A percentile compares a stretch with the other conserved stretches of the same genome.
These are phyloP conservation scores for Smittia sp. DNA, from an alignment of 2,888 invertebrate genomes.

Conservation along the genomic window DNA sequence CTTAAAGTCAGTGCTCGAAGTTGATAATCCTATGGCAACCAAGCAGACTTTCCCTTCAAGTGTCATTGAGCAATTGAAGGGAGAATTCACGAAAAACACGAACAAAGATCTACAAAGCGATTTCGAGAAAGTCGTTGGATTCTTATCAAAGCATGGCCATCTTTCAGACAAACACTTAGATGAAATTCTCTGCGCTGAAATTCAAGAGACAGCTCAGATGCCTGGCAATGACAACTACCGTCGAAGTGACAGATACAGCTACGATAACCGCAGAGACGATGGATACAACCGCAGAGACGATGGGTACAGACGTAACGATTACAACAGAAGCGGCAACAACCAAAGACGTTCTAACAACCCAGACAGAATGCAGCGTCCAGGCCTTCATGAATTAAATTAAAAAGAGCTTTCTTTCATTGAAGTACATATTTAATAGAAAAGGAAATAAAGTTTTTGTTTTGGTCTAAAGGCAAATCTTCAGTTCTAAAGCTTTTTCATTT, in stretches of 20 bases:
- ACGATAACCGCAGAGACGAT: conserved; percentile 31
- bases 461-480: no score
- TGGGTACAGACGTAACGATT: conserved; percentile 23
- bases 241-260: background rate
- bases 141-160: conserved; percentile 53
- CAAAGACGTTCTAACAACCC: background rate
- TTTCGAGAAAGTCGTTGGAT: conserved; percentile 58
- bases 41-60: conserved; percentile 64
- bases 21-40: conserved; percentile 56
- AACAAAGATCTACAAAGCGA: conserved; percentile 58
- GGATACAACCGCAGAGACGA: conserved; percentile 42
- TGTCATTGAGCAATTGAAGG: conserved; percentile 57
- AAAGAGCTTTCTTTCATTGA: background rate
- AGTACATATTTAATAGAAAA: no score
- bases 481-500: no score
- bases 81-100: conserved; percentile 56
- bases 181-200: conserved; percentile 43
- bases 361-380: conserved; percentile 28
- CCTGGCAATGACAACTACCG: background rate
- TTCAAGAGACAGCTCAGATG: conserved; percentile 41
- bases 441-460: no score
- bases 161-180: conserved; percentile 42
- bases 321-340: background rate
- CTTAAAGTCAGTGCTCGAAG: conserved; percentile 58
- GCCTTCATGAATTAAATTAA: conserved; percentile 42